Conservation (phyloP, 2,113 vertebrate genomes). For the Rhineura floridana region DNA sequence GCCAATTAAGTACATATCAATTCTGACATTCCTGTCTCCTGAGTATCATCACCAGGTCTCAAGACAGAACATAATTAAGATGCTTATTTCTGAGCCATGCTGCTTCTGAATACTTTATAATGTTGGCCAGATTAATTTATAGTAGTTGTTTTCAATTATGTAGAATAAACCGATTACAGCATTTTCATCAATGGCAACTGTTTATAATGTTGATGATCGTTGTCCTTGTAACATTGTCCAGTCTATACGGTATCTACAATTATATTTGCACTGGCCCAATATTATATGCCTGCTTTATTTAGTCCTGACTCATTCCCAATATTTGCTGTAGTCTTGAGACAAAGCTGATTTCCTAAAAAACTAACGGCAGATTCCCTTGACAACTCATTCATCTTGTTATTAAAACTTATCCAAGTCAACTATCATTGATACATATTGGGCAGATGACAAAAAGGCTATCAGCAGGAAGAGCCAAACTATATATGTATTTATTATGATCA, state of each 20-base stretch:
- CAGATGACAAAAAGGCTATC: not conserved
- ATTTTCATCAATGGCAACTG: not conserved
- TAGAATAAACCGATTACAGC: not conserved
- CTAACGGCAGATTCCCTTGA: not conserved
- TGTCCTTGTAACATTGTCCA: not conserved
- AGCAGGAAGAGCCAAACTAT: not conserved
- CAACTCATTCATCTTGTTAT: not conserved
- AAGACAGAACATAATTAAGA: conserved; percentile 39
- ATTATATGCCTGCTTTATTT: not conserved
- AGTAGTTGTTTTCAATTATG: not conserved
- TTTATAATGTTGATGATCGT: not conserved
- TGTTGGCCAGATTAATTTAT: conserved; percentile 27
- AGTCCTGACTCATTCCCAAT: not conserved
- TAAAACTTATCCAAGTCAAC: not conserved
- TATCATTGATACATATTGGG: not conserved
- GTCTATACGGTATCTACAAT: not conserved
- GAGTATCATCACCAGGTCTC: conserved; percentile 29
- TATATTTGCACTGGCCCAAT: not conserved
- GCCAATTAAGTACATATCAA: conserved; percentile 16
- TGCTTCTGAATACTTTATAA: conserved; percentile 28
- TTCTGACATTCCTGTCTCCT: conserved; percentile 34
- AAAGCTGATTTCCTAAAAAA: not conserved
- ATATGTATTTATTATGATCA: not conserved
- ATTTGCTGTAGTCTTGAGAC: not conserved
- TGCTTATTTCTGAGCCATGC: conserved; percentile 23